These are phyloP conservation scores for Lasioglossum figueresi DNA, from an alignment of 2,888 invertebrate genomes.

Conservation along the genomic window DNA sequence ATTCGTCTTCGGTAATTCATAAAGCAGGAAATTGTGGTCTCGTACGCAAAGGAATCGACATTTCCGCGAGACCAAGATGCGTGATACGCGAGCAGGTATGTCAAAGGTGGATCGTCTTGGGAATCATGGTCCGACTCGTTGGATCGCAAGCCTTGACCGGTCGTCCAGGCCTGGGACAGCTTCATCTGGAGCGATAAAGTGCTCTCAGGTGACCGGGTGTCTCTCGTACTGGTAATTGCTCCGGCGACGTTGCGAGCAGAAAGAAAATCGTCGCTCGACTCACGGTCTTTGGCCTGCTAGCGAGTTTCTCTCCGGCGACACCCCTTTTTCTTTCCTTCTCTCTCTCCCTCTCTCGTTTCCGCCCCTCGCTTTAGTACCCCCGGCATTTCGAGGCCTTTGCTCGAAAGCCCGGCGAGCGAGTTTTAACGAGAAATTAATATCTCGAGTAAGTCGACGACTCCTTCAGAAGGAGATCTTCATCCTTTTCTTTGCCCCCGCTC, in stretches of 20 bases:
- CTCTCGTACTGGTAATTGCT: conserved; percentile 64
- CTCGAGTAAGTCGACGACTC: conserved; percentile 70
- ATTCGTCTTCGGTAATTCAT: neutral
- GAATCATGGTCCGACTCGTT: conserved; percentile 14
- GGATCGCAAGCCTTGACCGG: conserved; percentile 25
- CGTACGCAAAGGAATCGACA: conserved; percentile 12
- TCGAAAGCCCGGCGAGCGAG: conserved; percentile 60
- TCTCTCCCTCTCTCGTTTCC: conserved; percentile 12
- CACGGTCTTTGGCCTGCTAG: conserved; percentile 60
- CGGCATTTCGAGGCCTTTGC: conserved; percentile 56
- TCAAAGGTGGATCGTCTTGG: neutral
- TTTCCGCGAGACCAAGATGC: neutral
- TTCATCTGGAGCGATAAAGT: conserved; percentile 61
- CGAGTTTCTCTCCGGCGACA: conserved; percentile 54
- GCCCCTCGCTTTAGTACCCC: conserved; percentile 11
- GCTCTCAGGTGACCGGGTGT: conserved; percentile 60
- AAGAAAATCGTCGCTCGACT: conserved; percentile 57
- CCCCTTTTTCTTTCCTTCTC: conserved; percentile 17
- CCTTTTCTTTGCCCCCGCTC: conserved; percentile 42
- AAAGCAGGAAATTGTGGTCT: neutral
- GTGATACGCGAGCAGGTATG: neutral
- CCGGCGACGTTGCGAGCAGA: conserved; percentile 46
- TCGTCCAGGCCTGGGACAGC: neutral
- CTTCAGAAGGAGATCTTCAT: conserved; percentile 55
- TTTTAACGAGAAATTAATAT: conserved; percentile 79